Evolutionary conservation across 2,888 invertebrate species (phyloP), one percentile per base, ranked within the genome.

Genomic region (Polyploca ridens): DNA sequence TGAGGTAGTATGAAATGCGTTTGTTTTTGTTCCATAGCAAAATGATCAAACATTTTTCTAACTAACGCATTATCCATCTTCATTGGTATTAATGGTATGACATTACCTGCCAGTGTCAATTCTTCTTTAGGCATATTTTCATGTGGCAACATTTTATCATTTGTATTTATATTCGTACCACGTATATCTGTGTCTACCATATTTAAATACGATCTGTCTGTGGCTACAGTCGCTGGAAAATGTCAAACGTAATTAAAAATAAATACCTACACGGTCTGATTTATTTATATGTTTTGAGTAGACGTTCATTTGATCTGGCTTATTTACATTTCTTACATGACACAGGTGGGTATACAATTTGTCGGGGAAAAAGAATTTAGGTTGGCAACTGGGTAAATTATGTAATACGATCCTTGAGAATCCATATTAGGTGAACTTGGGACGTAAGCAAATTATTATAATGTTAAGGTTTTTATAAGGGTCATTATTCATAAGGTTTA

Each of bases 1-100:
- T 33, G 16, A 4, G 79, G 80, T 1, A 81, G 62, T 0, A 73
- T 69, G 13, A 76, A 71, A 33, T 78, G 70, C 0, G 81, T 81
- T 60, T 77, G 72, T 33, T 69, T 71, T 65, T 76, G 71, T 0
- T 64, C 44, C 77, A 87, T 73, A n/a, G 64, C 68, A 57, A 84
- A 83, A 4, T 77, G 46, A 8, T 81, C 76, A 2, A 87, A 33
- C 0, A 66, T 69, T 35, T 74, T 73, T 67, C 74, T 84, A 0
- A 82, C 66, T 6, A 35, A 19, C 54, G 19, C 19, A 59, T 5
- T 62, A 49, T 0, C 63, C 58, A 4, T 73, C 61, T 62, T 49
- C 57, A 10, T 35, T 35, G 33, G 35, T 35, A 35, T 33, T 33
- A 54, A 10, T 19, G 54, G 54, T 19, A 54, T 54, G 3, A 54